These are phyloP conservation scores for Terebella lapidaria DNA, from an alignment of 2,888 invertebrate genomes.

Conservation along the genomic window DNA sequence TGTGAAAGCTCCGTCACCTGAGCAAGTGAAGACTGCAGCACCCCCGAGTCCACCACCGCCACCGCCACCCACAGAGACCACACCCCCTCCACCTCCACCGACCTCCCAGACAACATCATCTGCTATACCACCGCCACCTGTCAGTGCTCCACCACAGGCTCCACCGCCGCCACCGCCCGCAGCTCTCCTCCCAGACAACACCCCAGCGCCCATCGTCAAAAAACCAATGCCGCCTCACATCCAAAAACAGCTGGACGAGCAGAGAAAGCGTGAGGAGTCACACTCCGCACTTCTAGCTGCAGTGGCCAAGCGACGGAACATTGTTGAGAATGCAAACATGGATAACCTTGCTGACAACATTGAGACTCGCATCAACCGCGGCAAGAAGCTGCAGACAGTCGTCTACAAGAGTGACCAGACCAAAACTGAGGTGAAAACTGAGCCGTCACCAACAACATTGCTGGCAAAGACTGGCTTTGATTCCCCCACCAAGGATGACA, in stretches of 20 bases:
- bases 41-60: constrained; percentile 3
- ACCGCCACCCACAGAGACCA: too few species aligned
- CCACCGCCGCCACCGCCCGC: constrained; percentile 8
- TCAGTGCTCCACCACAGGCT: constrained; percentile 4
- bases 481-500: background rate
- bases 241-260: constrained; percentile 18
- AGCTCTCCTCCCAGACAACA: background rate
- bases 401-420: constrained; percentile 14
- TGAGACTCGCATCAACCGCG: constrained; percentile 38
- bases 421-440: constrained; percentile 8
- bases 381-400: constrained; percentile 43
- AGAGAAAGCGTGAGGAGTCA: constrained; percentile 15
- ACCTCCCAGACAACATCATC: background rate
- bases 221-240: constrained; percentile 11
- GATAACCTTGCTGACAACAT: constrained; percentile 37
- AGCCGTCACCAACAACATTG: background rate
- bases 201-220: constrained; percentile 1
- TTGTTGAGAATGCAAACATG: constrained; percentile 34
- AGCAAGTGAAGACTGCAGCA: background rate
- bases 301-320: constrained; percentile 38
- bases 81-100: constrained; percentile 8
- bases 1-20: background rate
- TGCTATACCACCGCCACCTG: constrained; percentile 13
- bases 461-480: constrained; percentile 9
- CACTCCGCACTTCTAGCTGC: constrained; percentile 47